phyloP scores from a whole-genome alignment of 2,797 vertebrate genomes.

The Hypotaenidia okinawae region DNA sequence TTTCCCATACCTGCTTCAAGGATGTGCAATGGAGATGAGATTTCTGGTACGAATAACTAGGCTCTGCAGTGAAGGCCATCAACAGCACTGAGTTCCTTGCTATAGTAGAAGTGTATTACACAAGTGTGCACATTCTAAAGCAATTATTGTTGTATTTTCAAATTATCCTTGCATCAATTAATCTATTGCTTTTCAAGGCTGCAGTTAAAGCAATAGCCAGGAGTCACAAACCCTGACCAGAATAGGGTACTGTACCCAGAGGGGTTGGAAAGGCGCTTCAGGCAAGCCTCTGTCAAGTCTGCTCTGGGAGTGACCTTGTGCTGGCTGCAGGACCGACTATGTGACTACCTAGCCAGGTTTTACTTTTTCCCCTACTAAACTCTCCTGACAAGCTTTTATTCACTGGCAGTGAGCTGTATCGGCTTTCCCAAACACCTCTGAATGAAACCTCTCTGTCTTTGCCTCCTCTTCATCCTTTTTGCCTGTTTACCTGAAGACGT shows the following conservation, averaged over 20 bases:
- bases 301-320: not conserved
- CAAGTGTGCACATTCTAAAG: not conserved
- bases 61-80: not conserved
- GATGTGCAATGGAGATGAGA: not conserved
- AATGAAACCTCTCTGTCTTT: not conserved
- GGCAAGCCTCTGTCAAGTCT: not conserved
- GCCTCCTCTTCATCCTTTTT: not conserved
- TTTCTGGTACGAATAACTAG: not conserved
- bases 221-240: not conserved
- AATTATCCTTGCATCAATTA: not conserved
- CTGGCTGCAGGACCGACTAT: not conserved
- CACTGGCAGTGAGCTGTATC: not conserved
- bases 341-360: fast-evolving
- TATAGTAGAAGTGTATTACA: fast-evolving
- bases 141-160: not conserved
- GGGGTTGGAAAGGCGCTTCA: not conserved
- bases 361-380: not conserved
- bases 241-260: not conserved
- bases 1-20: not conserved
- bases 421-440: not conserved
- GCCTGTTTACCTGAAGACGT: not conserved
- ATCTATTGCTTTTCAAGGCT: not conserved
- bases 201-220: not conserved
- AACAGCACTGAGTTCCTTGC: not conserved
- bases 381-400: not conserved